phyloP scores from a whole-genome alignment of 2,113 vertebrate genomes.

The Lampris megalopsis region DNA sequence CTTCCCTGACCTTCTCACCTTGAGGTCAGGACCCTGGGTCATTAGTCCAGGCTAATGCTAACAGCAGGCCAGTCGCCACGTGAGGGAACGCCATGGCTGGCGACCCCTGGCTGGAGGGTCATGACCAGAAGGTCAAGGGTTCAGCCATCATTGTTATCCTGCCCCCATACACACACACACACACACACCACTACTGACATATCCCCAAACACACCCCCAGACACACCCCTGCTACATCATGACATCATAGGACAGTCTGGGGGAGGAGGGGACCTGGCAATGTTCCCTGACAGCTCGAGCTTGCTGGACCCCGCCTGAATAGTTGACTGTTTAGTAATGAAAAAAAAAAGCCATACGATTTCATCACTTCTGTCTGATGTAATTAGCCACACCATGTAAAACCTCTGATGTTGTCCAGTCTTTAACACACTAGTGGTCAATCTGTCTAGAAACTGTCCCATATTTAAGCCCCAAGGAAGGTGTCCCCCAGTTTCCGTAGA shows the following conservation, averaged over 20 bases:
- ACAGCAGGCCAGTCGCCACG: conserved; percentile 43
- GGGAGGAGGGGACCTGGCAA: conserved; percentile 34
- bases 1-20: conserved; percentile 42
- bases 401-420: background rate
- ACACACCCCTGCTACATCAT: conserved; percentile 54
- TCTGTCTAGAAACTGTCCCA: too few relatives aligned
- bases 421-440: too few relatives aligned
- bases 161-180: conserved; percentile 2
- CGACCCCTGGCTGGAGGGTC: conserved; percentile 59
- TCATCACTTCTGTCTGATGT: conserved; percentile 44
- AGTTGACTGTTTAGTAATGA: conserved; percentile 46
- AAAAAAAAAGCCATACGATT: conserved; percentile 47
- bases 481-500: too few relatives aligned
- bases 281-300: conserved; percentile 55
- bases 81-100: conserved; percentile 35
- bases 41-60: conserved; percentile 63
- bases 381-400: conserved; percentile 53
- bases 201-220: conserved; percentile 16
- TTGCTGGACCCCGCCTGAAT: conserved; percentile 33
- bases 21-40: conserved; percentile 44
- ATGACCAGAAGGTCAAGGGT: conserved; percentile 68
- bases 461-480: too few relatives aligned
- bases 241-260: conserved; percentile 62
- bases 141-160: conserved; percentile 72
- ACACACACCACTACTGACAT: conserved; percentile 44